These are phyloP conservation scores for Diplosoma virens DNA, from an alignment of 23 tunicate species.

Conservation along the genomic window DNA sequence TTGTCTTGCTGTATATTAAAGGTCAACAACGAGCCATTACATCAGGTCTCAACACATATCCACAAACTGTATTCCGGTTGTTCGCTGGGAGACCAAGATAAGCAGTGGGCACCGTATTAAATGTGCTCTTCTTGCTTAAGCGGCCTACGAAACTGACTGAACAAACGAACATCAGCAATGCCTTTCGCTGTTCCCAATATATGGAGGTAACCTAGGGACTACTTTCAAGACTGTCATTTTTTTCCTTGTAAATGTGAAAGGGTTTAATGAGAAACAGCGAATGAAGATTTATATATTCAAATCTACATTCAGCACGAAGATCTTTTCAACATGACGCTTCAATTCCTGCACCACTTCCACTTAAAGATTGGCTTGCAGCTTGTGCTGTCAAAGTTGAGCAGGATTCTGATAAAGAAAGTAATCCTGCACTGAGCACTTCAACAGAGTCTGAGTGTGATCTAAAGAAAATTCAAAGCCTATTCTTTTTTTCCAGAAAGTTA, in stretches of 20 bases:
- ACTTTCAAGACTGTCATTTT: background rate
- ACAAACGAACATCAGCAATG: conserved; percentile 11
- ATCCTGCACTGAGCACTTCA: background rate
- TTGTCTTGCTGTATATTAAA: no score
- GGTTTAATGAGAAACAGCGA: background rate
- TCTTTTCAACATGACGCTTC: background rate
- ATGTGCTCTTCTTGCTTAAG: conserved; percentile 1
- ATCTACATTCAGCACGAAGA: background rate
- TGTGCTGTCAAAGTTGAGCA: background rate
- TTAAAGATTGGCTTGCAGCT: background rate
- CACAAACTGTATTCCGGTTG: background rate
- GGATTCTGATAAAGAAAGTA: background rate
- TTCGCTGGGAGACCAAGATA: background rate
- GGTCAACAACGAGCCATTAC: background rate
- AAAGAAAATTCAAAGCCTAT: background rate
- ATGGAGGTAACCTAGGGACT: conserved; percentile 5
- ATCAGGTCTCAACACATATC: background rate
- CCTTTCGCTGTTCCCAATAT: background rate
- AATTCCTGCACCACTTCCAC: conserved; percentile 1
- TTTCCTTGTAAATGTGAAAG: conserved; percentile 2
- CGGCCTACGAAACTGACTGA: conserved; percentile 7
- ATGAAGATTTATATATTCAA: background rate
- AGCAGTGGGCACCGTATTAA: conserved; percentile 2
- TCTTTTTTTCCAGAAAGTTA: background rate
- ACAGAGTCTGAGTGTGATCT: background rate